These are phyloP conservation scores for Danio kyathit DNA, from an alignment of 2,797 vertebrate species.

Conservation along the genomic window DNA sequence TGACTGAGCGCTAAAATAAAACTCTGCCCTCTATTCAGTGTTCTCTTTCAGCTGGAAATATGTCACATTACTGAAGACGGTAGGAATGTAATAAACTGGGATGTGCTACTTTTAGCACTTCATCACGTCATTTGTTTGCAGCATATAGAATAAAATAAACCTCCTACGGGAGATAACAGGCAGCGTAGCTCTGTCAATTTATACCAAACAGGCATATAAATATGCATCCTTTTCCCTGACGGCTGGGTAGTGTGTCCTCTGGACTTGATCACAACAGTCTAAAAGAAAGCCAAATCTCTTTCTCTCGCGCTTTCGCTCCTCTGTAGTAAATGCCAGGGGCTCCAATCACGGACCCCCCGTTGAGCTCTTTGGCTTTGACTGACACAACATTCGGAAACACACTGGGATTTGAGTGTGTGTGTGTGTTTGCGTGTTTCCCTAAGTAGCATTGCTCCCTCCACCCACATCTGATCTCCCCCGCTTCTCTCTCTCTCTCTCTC, in stretches of 20 bases:
- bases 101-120: not conserved
- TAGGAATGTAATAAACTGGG: not conserved
- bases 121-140: not conserved
- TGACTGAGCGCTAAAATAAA: too few species aligned
- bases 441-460: constrained; percentile 55
- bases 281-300: constrained; percentile 42
- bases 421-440: constrained; percentile 46
- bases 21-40: too few species aligned
- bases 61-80: too few species aligned
- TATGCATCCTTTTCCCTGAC: constrained; percentile 7
- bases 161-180: constrained; percentile 9
- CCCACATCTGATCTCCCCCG: constrained; percentile 35
- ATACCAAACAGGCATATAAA: constrained; percentile 4
- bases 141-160: not conserved
- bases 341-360: constrained; percentile 52
- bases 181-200: not conserved
- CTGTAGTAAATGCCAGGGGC: constrained; percentile 57
- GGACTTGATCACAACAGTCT: constrained; percentile 44
- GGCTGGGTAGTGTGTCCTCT: constrained; percentile 2
- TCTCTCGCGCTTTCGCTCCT: constrained; percentile 21
- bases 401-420: constrained; percentile 46
- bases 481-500: constrained; percentile 52
- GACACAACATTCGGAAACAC: constrained; percentile 57
- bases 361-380: constrained; percentile 57
- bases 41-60: too few species aligned